A percentile compares a stretch with the other conserved stretches of the same genome.
Conservation (phyloP, 2,888 invertebrate species). For the Operophtera brumata region DNA sequence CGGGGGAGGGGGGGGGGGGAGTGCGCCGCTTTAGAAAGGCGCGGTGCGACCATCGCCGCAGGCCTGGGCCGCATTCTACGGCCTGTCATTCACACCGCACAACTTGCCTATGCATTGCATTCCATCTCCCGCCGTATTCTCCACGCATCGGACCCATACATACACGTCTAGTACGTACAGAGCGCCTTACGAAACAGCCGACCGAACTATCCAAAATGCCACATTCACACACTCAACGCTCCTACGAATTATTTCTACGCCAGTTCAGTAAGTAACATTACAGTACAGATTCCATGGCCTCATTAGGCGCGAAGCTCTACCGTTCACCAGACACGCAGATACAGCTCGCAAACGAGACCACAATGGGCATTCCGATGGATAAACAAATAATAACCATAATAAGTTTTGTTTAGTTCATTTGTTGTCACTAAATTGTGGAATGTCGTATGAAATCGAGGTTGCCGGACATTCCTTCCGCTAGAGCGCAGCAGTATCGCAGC, state of each 20-base stretch:
- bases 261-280: slow-evolving; percentile 64
- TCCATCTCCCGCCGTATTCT: slow-evolving; percentile 74
- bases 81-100: slow-evolving; percentile 81
- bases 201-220: slow-evolving; percentile 57
- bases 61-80: slow-evolving; percentile 80
- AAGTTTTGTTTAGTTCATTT: slow-evolving; percentile 80
- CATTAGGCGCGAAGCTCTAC: slow-evolving; percentile 57
- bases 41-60: slow-evolving; percentile 80
- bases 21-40: slow-evolving; percentile 80
- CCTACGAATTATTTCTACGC: slow-evolving; percentile 72
- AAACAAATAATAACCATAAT: slow-evolving; percentile 78
- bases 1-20: slow-evolving; percentile 55
- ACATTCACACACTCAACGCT: slow-evolving; percentile 63
- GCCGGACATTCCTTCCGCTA: slow-evolving; percentile 79
- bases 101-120: slow-evolving; percentile 80
- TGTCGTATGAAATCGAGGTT: slow-evolving; percentile 81
- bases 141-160: slow-evolving; percentile 59
- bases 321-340: slow-evolving; percentile 56
- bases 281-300: slow-evolving; percentile 74
- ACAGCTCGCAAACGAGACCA: slow-evolving; percentile 55
- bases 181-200: slow-evolving; percentile 65
- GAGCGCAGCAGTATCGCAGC: slow-evolving; percentile 81
- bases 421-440: slow-evolving; percentile 82
- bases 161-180: slow-evolving; percentile 38
- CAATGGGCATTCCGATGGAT: slow-evolving; percentile 70